phyloP scores from a whole-genome alignment of 2,113 vertebrate species.

The Psittacara wagleri region DNA sequence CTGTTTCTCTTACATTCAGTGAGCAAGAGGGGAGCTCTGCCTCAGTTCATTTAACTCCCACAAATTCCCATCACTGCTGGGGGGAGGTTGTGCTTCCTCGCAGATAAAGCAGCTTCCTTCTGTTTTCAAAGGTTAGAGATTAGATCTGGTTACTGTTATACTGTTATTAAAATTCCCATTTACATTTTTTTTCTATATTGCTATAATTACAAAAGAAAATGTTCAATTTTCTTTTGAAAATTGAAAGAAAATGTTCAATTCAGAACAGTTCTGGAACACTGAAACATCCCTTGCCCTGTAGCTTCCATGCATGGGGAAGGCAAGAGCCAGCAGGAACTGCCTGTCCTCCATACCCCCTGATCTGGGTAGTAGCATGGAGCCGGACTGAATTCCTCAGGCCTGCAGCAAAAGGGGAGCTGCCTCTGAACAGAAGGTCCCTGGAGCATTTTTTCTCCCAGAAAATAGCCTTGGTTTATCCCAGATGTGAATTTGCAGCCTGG shows the following conservation, averaged over 20 bases:
- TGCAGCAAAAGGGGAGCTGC: neutral
- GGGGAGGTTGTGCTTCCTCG: conserved; percentile 16
- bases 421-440: neutral
- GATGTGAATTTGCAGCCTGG: neutral
- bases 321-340: neutral
- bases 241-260: neutral
- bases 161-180: conserved; percentile 61
- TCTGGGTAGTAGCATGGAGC: neutral
- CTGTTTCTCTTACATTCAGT: neutral
- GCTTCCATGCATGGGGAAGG: neutral
- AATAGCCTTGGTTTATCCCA: neutral
- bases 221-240: neutral
- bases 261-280: neutral
- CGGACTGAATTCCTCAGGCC: neutral
- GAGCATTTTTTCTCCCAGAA: neutral
- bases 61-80: conserved; percentile 49
- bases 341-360: fast-evolving
- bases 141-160: conserved; percentile 36
- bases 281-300: neutral
- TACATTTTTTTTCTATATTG: neutral
- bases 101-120: conserved; percentile 47
- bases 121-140: conserved; percentile 63
- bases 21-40: conserved; percentile 34
- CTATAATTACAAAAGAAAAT: conserved; percentile 10
- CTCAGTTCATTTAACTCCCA: conserved; percentile 49